Percentiles rank a stretch among this genome's conserved stretches.
These are phyloP conservation scores for Spinibarbus caldwelli DNA, from an alignment of 2,797 vertebrate genomes.

Conservation along the genomic window DNA sequence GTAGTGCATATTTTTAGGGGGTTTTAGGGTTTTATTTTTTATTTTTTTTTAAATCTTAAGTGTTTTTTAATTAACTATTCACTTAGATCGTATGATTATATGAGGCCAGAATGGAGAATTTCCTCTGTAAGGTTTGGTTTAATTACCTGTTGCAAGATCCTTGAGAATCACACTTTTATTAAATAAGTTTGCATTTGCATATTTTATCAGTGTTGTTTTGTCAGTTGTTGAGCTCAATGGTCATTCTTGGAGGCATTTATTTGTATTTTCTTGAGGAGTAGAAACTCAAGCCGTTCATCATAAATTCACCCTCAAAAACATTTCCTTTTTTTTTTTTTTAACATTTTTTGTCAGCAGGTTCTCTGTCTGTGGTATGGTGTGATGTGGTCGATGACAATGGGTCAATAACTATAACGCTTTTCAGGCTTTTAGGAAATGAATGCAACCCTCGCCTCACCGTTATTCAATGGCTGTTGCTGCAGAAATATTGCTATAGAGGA, in stretches of 20 bases:
- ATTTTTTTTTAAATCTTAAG: neutral
- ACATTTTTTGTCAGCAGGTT: conserved; percentile 3
- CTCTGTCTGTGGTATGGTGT: conserved; percentile 9
- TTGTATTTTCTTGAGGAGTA: neutral
- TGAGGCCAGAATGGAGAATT: conserved; percentile 21
- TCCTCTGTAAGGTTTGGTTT: conserved; percentile 36
- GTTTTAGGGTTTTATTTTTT: neutral
- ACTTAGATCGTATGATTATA: conserved; percentile 31
- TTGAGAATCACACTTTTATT: neutral
- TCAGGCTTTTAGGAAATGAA: conserved; percentile 15
- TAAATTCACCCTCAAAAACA: neutral
- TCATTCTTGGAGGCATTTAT: neutral
- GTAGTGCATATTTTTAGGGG: neutral
- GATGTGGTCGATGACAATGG: neutral
- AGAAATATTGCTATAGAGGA: conserved; percentile 16
- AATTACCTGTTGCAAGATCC: conserved; percentile 5
- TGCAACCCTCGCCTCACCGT: neutral
- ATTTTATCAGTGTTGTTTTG: neutral
- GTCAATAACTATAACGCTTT: conserved; percentile 2
- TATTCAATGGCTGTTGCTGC: neutral
- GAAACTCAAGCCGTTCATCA: neutral
- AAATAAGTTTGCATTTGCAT: neutral
- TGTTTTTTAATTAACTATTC: conserved; percentile 12
- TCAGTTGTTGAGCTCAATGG: neutral
- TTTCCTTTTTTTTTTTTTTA: neutral